A percentile compares a stretch with the other conserved stretches of the same genome.
These are phyloP conservation scores for Carapus acus DNA, from an alignment of 2,797 vertebrate genomes.

Conservation along the genomic window DNA sequence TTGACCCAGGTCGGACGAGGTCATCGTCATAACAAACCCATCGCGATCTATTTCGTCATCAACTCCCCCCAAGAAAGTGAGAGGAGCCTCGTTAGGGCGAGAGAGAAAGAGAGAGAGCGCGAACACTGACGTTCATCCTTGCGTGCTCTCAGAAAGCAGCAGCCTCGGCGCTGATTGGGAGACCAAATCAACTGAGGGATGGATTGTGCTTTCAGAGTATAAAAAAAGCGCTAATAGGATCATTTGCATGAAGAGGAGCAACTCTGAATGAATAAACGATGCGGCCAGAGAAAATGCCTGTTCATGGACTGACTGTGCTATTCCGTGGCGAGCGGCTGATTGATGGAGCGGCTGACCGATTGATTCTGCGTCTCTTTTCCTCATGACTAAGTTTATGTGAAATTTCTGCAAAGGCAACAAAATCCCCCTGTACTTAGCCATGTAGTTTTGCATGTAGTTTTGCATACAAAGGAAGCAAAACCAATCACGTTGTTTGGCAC, in stretches of 20 bases:
- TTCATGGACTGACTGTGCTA: slow-evolving; percentile 10
- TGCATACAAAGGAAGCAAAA: not conserved
- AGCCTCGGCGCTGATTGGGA: slow-evolving; percentile 38
- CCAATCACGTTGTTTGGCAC: too few relatives aligned
- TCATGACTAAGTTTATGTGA: not conserved
- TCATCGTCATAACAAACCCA: slow-evolving; percentile 19
- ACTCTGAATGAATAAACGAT: slow-evolving; percentile 5
- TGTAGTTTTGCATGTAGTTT: not conserved
- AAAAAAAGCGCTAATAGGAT: slow-evolving; percentile 47
- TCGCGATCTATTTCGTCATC: slow-evolving; percentile 17
- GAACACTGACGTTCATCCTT: slow-evolving; percentile 15
- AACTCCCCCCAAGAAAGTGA: slow-evolving; percentile 10
- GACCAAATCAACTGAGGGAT: slow-evolving; percentile 47
- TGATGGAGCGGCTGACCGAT: not conserved
- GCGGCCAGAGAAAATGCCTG: slow-evolving; percentile 11
- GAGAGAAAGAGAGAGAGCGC: too few relatives aligned
- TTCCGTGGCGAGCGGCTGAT: too few relatives aligned
- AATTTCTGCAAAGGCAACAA: not conserved
- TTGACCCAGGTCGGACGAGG: slow-evolving; percentile 17
- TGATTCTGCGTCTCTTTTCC: not conserved
- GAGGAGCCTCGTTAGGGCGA: too few relatives aligned
- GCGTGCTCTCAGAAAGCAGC: slow-evolving; percentile 32
- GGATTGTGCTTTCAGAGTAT: slow-evolving; percentile 35
- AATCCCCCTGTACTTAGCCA: not conserved
- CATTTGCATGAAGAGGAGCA: slow-evolving; percentile 44